Evolutionary conservation across 2,113 vertebrate species (phyloP).

Genomic region (Xerus inauris): DNA sequence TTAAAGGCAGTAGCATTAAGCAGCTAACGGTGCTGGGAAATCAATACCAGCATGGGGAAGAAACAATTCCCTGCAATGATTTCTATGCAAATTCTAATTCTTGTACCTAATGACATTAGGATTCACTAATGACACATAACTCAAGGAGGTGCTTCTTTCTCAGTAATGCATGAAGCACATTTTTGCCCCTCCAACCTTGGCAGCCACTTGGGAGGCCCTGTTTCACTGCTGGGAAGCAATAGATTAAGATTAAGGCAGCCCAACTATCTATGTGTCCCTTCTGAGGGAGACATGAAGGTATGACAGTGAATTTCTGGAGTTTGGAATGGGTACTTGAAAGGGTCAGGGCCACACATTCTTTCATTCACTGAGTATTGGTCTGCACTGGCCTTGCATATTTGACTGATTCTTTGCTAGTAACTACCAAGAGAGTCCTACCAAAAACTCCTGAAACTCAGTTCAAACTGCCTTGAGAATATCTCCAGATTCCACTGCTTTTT

Average conservation of each 20-base stretch:
- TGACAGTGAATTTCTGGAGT: constrained; percentile 35
- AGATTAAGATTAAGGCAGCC: constrained; percentile 37
- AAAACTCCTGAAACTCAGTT: not conserved
- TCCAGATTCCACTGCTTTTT: not conserved
- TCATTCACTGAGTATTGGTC: constrained; percentile 32
- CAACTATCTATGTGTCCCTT: constrained; percentile 47
- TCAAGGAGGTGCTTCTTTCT: constrained; percentile 72
- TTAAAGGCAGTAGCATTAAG: constrained; percentile 80
- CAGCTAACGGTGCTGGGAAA: constrained; percentile 76
- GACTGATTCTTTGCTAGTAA: not conserved
- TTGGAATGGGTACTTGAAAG: constrained; percentile 18
- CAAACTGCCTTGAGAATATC: not conserved
- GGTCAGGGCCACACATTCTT: not conserved
- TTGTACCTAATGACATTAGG: constrained; percentile 74
- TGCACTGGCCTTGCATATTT: not conserved
- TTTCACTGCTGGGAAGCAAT: constrained; percentile 65
- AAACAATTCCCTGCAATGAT: constrained; percentile 75
- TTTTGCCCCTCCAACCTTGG: constrained; percentile 40
- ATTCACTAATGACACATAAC: constrained; percentile 76
- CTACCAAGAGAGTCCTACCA: not conserved
- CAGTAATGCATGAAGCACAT: constrained; percentile 64
- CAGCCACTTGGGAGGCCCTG: constrained; percentile 34
- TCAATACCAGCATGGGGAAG: constrained; percentile 69
- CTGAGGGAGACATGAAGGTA: constrained; percentile 17
- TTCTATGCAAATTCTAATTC: constrained; percentile 83